phyloP scores from a whole-genome alignment of 2,113 vertebrate genomes.

The Spilogale gracilis region DNA sequence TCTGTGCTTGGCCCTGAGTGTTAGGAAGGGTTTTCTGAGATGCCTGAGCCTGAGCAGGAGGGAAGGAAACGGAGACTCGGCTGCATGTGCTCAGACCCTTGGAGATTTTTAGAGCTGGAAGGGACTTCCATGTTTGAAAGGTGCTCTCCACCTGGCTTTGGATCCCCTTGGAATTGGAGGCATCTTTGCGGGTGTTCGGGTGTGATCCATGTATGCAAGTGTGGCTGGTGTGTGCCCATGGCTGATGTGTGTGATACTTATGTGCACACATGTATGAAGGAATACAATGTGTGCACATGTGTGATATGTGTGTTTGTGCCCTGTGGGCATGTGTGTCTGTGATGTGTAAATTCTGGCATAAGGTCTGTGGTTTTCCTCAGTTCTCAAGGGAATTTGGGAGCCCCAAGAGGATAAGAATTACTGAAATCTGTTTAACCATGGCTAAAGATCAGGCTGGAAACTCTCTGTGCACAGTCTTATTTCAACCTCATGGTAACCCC shows the following conservation, averaged over 20 bases:
- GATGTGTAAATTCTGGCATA: neutral
- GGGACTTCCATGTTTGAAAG: neutral
- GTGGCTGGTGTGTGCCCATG: neutral
- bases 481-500: neutral
- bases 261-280: no score
- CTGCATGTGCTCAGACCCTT: neutral
- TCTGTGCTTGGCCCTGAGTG: constrained; percentile 30
- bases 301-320: no score
- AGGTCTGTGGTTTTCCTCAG: neutral
- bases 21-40: constrained; percentile 64
- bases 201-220: neutral
- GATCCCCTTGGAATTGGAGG: neutral
- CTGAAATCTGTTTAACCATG: neutral
- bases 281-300: neutral
- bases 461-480: neutral
- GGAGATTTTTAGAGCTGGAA: constrained; percentile 27
- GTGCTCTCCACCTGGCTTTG: neutral
- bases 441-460: neutral
- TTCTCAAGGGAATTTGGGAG: neutral
- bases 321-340: neutral
- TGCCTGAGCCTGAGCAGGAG: constrained; percentile 45
- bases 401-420: neutral
- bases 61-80: neutral
- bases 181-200: neutral
- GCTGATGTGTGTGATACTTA: neutral